Base-by-base conservation (phyloP, 1,140 invertebrate genomes). In the Tetramorium parvispinum region DNA sequence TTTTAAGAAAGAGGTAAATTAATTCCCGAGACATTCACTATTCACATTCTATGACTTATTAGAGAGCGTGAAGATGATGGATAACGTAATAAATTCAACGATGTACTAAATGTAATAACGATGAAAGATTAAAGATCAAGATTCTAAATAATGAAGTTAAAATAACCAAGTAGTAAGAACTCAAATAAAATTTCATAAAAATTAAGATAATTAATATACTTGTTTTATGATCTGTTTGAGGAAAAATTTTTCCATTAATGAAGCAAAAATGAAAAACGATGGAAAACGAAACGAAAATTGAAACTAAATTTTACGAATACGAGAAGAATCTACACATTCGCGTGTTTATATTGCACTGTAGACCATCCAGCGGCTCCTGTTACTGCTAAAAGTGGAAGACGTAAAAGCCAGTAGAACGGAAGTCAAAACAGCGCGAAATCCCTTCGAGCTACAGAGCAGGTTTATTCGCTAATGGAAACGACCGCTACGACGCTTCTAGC, bases 401-500 rank as follows among this genome's bases (percentile, higher is more conserved):
- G 51, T 81, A 81, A 81, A 81, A 81, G 78, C 63, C 16, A 81
- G 43, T 51, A 53, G 24, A 70, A 81, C 32, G 61, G 46, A 81
- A 81, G 77, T 70, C 63, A 70, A 57, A 81, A 81, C 51, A 70
- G 49, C 32, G 37, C 61, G 16, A 81, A 81, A 70, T 81, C 78
- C 49, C 63, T 81, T 81, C 78, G 49, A 81, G 65, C 63, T 70
- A 81, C 63, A 81, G 21, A 81, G 32, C 65, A 70, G 49, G 51
- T 81, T 70, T 81, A 81, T 81, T 81, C 78, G 65, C 65, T 81
- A 81, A 81, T 81, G 78, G 78, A 81, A 81, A 81, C 65, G 51
- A 81, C 32, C 63, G 61, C 32, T 37, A 53, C 32, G 49, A 43
- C 21, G 32, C 51, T 70, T 57, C 37, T 21, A 83, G 24, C 53